Percentiles rank a stretch among this genome's conserved stretches.
These are phyloP conservation scores for Drosophila neocordata DNA, from an alignment of 1,140 invertebrate genomes.

Conservation along the genomic window DNA sequence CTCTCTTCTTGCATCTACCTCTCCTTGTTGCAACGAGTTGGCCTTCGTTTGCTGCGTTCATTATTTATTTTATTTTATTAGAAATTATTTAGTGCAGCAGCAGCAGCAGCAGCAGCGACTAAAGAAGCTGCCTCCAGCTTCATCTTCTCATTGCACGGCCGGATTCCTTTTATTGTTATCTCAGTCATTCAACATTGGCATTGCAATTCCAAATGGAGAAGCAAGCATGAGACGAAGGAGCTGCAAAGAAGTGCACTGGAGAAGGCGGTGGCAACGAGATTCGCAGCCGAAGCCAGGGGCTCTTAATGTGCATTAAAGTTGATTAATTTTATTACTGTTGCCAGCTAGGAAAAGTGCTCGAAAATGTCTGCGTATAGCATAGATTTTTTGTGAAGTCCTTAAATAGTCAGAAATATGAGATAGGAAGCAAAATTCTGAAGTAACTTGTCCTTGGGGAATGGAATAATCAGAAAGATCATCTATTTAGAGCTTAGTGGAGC, in stretches of 20 bases:
- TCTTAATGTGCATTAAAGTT: slow-evolving; percentile 70
- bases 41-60: slow-evolving; percentile 57
- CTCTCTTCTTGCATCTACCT: no score
- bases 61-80: slow-evolving; percentile 82
- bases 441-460: neutral
- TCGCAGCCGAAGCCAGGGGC: neutral
- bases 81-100: slow-evolving; percentile 77
- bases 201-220: slow-evolving; percentile 19
- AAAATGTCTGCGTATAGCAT: slow-evolving; percentile 6
- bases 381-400: neutral
- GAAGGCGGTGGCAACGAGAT: neutral
- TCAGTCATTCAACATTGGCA: slow-evolving; percentile 68
- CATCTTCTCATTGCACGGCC: slow-evolving; percentile 37
- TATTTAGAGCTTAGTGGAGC: no score
- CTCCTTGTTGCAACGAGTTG: neutral
- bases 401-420: slow-evolving; percentile 4
- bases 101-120: slow-evolving; percentile 2
- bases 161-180: slow-evolving; percentile 78
- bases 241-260: neutral
- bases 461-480: no score
- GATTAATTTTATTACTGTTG: slow-evolving; percentile 74
- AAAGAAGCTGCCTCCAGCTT: slow-evolving; percentile 12
- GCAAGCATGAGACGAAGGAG: neutral
- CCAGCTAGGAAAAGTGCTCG: slow-evolving; percentile 9
- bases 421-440: neutral